Evolutionary conservation across 2,888 invertebrate genomes (phyloP), one percentile per base, ranked within the genome.

Genomic region (Encarsia formosa): DNA sequence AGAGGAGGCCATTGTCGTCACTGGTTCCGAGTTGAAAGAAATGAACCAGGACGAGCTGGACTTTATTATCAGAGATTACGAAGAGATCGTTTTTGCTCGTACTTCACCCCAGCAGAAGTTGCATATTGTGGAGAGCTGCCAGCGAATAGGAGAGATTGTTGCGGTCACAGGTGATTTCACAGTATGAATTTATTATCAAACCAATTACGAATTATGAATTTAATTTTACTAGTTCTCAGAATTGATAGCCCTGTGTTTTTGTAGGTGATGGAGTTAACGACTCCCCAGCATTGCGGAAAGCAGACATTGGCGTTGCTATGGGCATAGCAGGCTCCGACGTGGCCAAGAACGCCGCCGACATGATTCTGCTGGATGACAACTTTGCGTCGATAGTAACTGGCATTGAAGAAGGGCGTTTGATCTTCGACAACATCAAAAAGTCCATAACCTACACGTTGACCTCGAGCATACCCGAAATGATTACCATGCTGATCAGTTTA

Each of bases 371-470:
- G 74, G 91, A 91, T 64, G 91, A 91, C 67, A 91, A 91, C 73
- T 92, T 92, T 67, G 88, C 90, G 0, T 89, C 90, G 0, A 91
- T 91, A 54, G 90, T 91, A 1, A 85, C 83, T 2, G 91, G 91
- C 40, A 87, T 91, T 15, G 91, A 91, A 69, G 87, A 88, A 69
- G 87, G 88, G n/a, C 78, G 88, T 42, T 78, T 87, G 62, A 90
- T 91, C 70, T 90, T 88, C 68, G 90, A 91, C 70, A 91, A 91
- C 70, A 73, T 91, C 61, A 91, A 91, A 71, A 91, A 91, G 74
- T 89, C 89, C 0, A 84, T 91, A 54, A 87, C 87, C 48, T 91
- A 91, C 74, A 88, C 88, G 2, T 75, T 91, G 49, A 88, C 89
- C 23, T 88, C 87, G 8, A 90, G 89, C 68, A 86, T 90, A 52